A percentile compares a stretch with the other conserved stretches of the same genome.
phyloP scores from a whole-genome alignment of 30 jellyfish, hydroid and myxozoan species.

The Aurelia sp. region DNA sequence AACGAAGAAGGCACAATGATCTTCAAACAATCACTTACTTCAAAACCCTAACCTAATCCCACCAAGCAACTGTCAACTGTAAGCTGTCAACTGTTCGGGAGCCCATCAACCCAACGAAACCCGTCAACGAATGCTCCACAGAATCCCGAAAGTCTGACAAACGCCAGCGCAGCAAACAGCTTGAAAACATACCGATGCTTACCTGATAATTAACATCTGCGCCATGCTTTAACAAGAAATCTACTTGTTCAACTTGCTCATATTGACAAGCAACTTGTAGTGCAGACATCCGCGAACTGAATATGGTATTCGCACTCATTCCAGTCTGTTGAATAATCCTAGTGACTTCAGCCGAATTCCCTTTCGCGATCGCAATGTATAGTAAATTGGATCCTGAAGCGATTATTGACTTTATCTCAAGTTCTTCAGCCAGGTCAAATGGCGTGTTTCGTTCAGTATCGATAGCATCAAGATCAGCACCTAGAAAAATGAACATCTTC shows the following conservation, averaged over 20 bases:
- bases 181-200: not conserved
- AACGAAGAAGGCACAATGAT: too few species aligned
- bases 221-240: conserved; percentile 36
- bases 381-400: conserved; percentile 70
- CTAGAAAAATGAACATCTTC: conserved; percentile 22
- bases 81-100: too few species aligned
- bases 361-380: conserved; percentile 63
- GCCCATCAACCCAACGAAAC: too few species aligned
- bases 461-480: conserved; percentile 65
- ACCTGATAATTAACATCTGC: conserved; percentile 82
- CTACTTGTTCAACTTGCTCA: conserved; percentile 43
- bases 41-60: too few species aligned
- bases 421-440: conserved; percentile 62
- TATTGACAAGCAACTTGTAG: conserved; percentile 74
- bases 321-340: conserved; percentile 16
- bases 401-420: conserved; percentile 52
- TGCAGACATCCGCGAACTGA: conserved; percentile 65
- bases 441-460: conserved; percentile 75
- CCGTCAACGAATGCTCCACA: too few species aligned
- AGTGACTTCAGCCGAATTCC: conserved; percentile 29
- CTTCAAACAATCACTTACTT: too few species aligned
- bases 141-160: too few species aligned
- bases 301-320: conserved; percentile 34
- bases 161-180: too few species aligned
- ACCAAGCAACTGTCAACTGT: too few species aligned